Conservation (phyloP, 2,113 vertebrate species). For the Archilochus colubris region DNA sequence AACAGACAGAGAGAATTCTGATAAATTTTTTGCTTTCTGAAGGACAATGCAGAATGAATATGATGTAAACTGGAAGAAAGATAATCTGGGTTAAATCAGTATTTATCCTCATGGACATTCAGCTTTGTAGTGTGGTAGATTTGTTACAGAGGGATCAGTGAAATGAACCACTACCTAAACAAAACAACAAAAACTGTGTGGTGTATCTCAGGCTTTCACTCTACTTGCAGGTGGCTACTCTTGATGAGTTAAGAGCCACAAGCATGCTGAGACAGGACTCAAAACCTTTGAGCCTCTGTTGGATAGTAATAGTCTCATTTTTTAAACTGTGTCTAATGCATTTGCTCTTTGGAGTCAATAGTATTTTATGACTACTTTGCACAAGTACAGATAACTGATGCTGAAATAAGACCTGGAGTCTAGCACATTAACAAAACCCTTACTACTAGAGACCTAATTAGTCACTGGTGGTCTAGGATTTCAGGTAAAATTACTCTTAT, state of each 20-base stretch:
- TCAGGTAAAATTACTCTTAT: neutral
- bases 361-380: neutral
- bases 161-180: neutral
- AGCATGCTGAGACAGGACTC: neutral
- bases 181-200: neutral
- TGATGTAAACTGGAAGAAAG: neutral
- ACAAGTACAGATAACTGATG: neutral
- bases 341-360: neutral
- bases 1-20: neutral
- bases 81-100: neutral
- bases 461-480: neutral
- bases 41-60: neutral
- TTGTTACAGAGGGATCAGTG: neutral
- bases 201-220: neutral
- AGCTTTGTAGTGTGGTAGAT: neutral
- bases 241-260: neutral
- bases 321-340: neutral
- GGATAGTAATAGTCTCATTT: neutral
- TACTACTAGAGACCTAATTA: neutral
- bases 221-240: neutral
- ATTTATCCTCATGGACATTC: neutral
- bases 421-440: neutral
- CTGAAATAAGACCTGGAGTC: neutral
- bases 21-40: neutral
- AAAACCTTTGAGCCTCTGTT: neutral